phyloP scores from a whole-genome alignment of 2,113 vertebrate genomes.

The Podocnemis expansa region DNA sequence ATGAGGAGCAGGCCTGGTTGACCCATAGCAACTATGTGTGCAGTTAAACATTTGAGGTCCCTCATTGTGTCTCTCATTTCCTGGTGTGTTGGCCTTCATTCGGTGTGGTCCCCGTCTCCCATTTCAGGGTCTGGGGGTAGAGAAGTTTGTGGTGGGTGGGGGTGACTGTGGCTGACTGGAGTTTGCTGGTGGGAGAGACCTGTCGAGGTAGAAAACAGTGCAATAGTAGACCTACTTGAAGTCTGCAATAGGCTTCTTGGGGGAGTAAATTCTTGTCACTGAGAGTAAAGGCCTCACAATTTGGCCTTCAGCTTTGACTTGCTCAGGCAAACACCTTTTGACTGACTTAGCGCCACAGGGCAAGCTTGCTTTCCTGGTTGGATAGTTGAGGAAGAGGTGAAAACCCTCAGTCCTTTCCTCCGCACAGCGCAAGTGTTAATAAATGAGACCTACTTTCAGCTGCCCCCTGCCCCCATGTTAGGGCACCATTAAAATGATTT shows the following conservation, averaged over 20 bases:
- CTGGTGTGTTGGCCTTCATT: not conserved
- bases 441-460: not conserved
- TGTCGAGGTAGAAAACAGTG: not conserved
- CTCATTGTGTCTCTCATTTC: not conserved
- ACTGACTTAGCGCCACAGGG: not conserved
- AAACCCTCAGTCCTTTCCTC: not conserved
- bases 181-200: no score
- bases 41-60: not conserved
- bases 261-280: not conserved
- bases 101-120: no score
- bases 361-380: not conserved
- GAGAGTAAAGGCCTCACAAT: accelerated
- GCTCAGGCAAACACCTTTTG: accelerated
- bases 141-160: not conserved
- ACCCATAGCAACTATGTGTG: not conserved
- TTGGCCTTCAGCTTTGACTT: accelerated
- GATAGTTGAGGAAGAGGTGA: not conserved
- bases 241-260: not conserved
- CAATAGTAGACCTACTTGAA: not conserved
- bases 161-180: no score
- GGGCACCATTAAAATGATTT: not conserved
- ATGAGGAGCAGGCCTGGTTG: not conserved
- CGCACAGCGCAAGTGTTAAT: not conserved
- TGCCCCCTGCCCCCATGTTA: accelerated
- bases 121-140: not conserved